Evolutionary conservation across 2,113 vertebrate genomes (phyloP), one percentile per base, ranked within the genome.

Genomic region (Perognathus longimembris): DNA sequence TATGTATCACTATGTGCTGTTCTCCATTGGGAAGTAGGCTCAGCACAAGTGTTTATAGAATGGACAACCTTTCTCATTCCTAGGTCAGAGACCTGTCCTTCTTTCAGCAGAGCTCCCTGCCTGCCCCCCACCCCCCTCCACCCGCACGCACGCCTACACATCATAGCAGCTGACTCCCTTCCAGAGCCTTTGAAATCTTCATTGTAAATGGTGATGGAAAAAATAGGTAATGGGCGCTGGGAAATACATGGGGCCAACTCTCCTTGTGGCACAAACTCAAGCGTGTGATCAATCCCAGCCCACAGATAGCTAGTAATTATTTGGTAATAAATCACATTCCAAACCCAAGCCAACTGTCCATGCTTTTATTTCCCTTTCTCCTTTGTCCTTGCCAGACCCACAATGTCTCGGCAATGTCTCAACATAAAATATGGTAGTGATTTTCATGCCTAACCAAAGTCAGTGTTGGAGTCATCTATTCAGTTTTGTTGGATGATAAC

Each of bases 401-500:
- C 77, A 85, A 61, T 76, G 71, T 77, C 83, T 91, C 71, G 8
- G 82, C 24, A 26, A 61, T 67, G 90, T 78, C 50, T n/a, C n/a
- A 94, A 91, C 12, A 45, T 96, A 96, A 97, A 70, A 92, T 95
- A 81, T 81, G 61, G 17, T 1, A 97, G 94, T 97, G 57, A 94
- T 97, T 97, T 97, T 87, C 79, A 74, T 90, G 66, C 45, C 50
- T 79, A 89, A 92, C 86, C 82, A n/a, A 92, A 95, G 78, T 82
- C 83, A 95, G 96, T 69, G 26, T 75, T 91, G 70, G 85, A 94
- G 94, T 97, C 63, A 69, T 90, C 76, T 5, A 67, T 89, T 95
- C 94, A 78, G 84, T 95, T 95, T 97, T 81, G 28, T 63, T 87
- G n/a, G 20, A 40, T 97, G 95, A 95, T 97, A 96, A 95, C 78